Base-by-base conservation (phyloP, 2,113 vertebrate genomes). In the Eira barbara region DNA sequence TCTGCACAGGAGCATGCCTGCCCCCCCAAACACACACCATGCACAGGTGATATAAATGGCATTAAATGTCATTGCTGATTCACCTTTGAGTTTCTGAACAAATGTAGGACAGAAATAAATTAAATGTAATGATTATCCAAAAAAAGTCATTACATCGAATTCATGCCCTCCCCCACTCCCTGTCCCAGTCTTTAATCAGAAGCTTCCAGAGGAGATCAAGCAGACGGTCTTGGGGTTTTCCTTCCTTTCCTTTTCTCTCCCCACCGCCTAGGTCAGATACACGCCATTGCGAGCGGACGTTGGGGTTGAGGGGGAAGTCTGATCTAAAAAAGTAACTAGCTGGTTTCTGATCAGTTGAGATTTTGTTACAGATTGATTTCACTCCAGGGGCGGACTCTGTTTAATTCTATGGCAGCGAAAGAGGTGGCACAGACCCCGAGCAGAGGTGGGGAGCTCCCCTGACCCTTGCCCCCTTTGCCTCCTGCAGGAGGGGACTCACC, bases 401-500 rank as follows among this genome's bases (percentile, higher is more conserved):
- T 74, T 34, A 55, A 25, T 27, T 86, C 79, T 45, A 0, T 4
- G 17, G 15, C 49, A 8, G 39, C 80, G 67, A 42, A 80, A 71
- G 49, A 61, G n/a, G 36, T 7, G 0, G 0, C 36, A 14, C 71
- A 4, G 31, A 57, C 67, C 11, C 21, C 0, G 1, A 55, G 36
- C 21, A 4, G 79, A 8, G 25, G n/a, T n/a, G 10, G 15, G 42
- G 23, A 81, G 82, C 47, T 3, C 0, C 1, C 27, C 86, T 91
- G 52, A 81, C 20, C 61, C 14, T 4, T 9, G 20, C 9, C 59
- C 47, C 20, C 27, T 83, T 85, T 74, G 92, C 39, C 76, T 78
- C 91, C 71, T 49, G 61, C 76, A 99, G 99, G 98, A 98, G 49
- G 61, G 11, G 93, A 99, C 98, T 0, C 96, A 94, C 0, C 67